Evolutionary conservation across 2,797 vertebrate species (phyloP), one percentile per base, ranked within the genome.

Genomic region (Amphiprion clarkii): DNA sequence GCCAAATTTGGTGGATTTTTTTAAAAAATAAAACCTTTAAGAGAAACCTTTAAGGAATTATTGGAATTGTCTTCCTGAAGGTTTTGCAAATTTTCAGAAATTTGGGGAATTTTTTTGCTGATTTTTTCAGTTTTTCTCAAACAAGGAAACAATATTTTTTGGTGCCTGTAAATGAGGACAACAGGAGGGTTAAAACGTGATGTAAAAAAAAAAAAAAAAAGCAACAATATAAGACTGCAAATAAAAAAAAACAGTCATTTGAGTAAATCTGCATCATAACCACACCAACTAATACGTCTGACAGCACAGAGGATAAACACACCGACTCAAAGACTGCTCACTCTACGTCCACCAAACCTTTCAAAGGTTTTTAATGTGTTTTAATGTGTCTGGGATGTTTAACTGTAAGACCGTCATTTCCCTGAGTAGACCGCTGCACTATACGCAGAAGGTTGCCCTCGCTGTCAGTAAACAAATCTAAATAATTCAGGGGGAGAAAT

Each of bases 401-500:
- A 79, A 79, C 81, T 77, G 65, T 67, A 14, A 69, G 69, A 57
- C 69, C 10, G n/a, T 71, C 61, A 67, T 82, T 68, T 65, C 7
- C 2, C 75, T 76, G 79, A 87, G 82, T 85, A 83, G 75, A 58
- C 55, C 63, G 58, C 79, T 83, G 55, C 72, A 58, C 55, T 57
- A 71, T 29, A 12, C 54, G 42, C 31, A 59, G 12, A 46, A 70
- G 9, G 64, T 48, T 78, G 71, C 44, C 53, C 57, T 67, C 13
- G 0, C 74, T 81, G 85, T 79, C 64, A 83, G 83, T 81, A 89
- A 89, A 83, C 80, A 83, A 86, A 79, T 76, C 66, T 87, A 82
- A 89, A 90, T 91, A 71, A 90, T 90, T 88, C 82, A 91, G 61
- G 25, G 4, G 65, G 6, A 60, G 68, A 78, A 68, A 87, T 70